These are phyloP conservation scores for Lampris megalopsis DNA, from an alignment of 2,113 vertebrate species.

Conservation along the genomic window DNA sequence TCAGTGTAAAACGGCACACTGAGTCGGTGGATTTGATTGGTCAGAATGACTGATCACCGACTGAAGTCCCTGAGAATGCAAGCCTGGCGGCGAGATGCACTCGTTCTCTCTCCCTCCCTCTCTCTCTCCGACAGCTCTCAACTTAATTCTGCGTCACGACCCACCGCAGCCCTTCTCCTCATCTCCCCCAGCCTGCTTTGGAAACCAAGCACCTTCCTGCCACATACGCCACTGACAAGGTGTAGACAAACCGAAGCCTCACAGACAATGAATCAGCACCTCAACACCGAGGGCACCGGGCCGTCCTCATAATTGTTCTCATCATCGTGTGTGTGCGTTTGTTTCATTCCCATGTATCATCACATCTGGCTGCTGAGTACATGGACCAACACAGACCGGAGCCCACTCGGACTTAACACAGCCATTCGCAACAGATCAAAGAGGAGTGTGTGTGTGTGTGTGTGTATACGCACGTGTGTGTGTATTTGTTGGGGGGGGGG, in stretches of 20 bases:
- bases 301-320: constrained; percentile 17
- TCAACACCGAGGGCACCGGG: background rate
- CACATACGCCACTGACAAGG: constrained; percentile 26
- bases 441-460: background rate
- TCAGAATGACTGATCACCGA: constrained; percentile 52
- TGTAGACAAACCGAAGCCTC: constrained; percentile 26
- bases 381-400: constrained; percentile 19
- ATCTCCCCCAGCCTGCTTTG: background rate
- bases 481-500: background rate
- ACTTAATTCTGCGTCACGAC: background rate
- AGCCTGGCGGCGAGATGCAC: background rate
- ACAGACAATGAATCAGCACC: constrained; percentile 38
- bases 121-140: background rate
- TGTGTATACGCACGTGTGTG: background rate
- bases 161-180: background rate
- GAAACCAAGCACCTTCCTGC: constrained; percentile 11
- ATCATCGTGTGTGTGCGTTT: constrained; percentile 11
- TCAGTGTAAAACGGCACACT: constrained; percentile 32
- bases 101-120: background rate
- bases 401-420: constrained; percentile 30
- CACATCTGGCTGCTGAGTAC: constrained; percentile 19
- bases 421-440: constrained; percentile 36
- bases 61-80: constrained; percentile 14
- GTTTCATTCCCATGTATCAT: constrained; percentile 10
- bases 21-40: constrained; percentile 24